Evolutionary conservation across 2,113 vertebrate genomes (phyloP).

Genomic region (Ginglymostoma cirratum): DNA sequence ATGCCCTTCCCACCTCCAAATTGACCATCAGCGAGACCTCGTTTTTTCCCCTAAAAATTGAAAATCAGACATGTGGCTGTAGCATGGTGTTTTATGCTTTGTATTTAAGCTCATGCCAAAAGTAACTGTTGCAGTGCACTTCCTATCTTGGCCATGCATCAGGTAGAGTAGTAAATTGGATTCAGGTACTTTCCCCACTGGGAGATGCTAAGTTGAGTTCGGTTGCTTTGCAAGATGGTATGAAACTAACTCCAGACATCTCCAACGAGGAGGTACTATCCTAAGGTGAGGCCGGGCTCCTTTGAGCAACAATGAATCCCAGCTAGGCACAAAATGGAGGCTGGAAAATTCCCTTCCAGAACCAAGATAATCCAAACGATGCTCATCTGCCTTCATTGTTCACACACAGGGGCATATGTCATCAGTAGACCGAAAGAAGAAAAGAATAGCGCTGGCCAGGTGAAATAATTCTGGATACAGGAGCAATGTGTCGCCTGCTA

Average conservation of each 20-base stretch:
- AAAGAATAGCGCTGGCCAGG: neutral
- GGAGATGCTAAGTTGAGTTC: neutral
- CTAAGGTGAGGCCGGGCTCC: neutral
- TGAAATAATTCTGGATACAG: neutral
- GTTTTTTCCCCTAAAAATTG: neutral
- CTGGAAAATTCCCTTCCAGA: neutral
- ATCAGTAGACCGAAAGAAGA: neutral
- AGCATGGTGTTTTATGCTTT: neutral
- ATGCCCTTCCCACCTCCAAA: too few species aligned
- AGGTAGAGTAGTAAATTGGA: neutral
- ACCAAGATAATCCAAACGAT: neutral
- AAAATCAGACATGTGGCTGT: neutral
- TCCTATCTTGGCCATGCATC: neutral
- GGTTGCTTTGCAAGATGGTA: neutral
- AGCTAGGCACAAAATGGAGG: neutral
- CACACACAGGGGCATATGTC: neutral
- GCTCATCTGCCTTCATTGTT: neutral
- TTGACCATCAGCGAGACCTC: too few species aligned
- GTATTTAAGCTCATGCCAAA: neutral
- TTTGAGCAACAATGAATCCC: neutral
- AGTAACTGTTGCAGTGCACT: neutral
- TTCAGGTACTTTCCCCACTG: neutral
- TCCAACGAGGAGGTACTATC: neutral
- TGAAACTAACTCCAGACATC: neutral
- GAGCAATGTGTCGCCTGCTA: neutral